Evolutionary conservation across 1,140 invertebrate species (phyloP).

Genomic region (Drosophila kanapiae): DNA sequence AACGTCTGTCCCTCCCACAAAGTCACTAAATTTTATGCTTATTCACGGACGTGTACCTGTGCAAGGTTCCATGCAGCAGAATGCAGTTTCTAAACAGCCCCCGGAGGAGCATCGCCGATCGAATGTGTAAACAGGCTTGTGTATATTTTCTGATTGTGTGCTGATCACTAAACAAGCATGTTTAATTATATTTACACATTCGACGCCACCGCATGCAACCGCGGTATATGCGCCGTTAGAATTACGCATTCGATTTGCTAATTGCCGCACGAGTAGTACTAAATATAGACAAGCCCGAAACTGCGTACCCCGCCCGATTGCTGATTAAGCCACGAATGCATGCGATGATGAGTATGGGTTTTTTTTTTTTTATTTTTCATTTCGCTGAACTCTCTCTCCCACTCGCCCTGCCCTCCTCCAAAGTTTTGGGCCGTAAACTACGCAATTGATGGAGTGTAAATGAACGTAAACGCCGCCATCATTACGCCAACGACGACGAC

Average conservation of each 20-base stretch:
- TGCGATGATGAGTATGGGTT: not conserved
- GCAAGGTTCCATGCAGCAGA: not conserved
- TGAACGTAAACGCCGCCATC: constrained; percentile 36
- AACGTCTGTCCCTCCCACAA: too few species aligned
- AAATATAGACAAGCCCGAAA: constrained; percentile 33
- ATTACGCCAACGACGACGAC: constrained; percentile 12
- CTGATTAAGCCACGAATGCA: constrained; percentile 27
- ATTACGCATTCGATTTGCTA: constrained; percentile 39
- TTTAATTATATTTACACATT: constrained; percentile 37
- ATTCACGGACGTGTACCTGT: not conserved
- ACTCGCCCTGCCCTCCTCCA: too few species aligned
- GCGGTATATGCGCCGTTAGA: constrained; percentile 20
- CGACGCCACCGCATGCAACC: not conserved
- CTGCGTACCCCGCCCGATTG: constrained; percentile 17
- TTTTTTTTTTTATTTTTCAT: constrained; percentile 5
- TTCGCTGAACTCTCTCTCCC: not conserved
- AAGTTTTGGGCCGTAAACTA: constrained; percentile 56
- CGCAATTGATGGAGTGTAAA: constrained; percentile 49
- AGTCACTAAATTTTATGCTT: too few species aligned
- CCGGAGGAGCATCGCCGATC: not conserved
- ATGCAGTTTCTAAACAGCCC: not conserved
- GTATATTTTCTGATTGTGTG: constrained; percentile 12
- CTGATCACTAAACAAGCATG: constrained; percentile 27
- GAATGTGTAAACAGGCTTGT: not conserved
- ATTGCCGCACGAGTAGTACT: constrained; percentile 25